Percentiles rank a stretch among this genome's conserved stretches.
phyloP scores from a whole-genome alignment of 2,113 vertebrate species.

The Polypterus senegalus region DNA sequence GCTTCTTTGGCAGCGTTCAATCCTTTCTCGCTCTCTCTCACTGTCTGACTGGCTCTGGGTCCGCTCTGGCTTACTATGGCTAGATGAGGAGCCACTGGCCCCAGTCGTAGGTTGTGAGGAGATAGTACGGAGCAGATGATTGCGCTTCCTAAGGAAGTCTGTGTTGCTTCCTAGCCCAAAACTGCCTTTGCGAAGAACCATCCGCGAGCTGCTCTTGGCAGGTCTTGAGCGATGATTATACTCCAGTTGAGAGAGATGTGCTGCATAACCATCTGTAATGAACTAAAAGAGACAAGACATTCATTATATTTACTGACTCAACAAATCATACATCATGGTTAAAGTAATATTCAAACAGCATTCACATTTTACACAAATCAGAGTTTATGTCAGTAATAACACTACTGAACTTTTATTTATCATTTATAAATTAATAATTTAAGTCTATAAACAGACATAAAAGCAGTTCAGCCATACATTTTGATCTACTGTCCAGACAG shows the following conservation, averaged over 20 bases:
- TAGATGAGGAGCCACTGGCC: conserved; percentile 16
- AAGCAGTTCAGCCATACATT: too few relatives aligned
- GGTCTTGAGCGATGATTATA: conserved; percentile 78
- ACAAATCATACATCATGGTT: too few relatives aligned
- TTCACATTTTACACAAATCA: too few relatives aligned
- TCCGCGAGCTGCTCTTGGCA: conserved; percentile 74
- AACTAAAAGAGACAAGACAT: too few relatives aligned
- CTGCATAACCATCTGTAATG: conserved; percentile 83
- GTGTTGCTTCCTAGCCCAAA: conserved; percentile 76
- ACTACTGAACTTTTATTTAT: too few relatives aligned
- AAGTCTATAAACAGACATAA: too few relatives aligned
- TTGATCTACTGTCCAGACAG: too few relatives aligned
- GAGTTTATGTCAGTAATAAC: too few relatives aligned
- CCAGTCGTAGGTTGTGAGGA: conserved; percentile 58
- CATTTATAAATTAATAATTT: too few relatives aligned
- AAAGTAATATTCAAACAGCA: too few relatives aligned
- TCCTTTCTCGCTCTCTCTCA: conserved; percentile 57
- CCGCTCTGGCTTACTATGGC: conserved; percentile 66
- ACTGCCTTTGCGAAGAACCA: conserved; percentile 91
- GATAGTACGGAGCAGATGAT: conserved; percentile 87
- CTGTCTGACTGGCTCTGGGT: conserved; percentile 77
- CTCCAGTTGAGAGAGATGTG: conserved; percentile 91
- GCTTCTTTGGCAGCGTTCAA: conserved; percentile 73
- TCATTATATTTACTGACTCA: too few relatives aligned
- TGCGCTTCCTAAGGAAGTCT: conserved; percentile 89